A percentile compares a stretch with the other conserved stretches of the same genome.
Evolutionary conservation across 2,888 invertebrate genomes (phyloP).

Genomic region (Clunio marinus): DNA sequence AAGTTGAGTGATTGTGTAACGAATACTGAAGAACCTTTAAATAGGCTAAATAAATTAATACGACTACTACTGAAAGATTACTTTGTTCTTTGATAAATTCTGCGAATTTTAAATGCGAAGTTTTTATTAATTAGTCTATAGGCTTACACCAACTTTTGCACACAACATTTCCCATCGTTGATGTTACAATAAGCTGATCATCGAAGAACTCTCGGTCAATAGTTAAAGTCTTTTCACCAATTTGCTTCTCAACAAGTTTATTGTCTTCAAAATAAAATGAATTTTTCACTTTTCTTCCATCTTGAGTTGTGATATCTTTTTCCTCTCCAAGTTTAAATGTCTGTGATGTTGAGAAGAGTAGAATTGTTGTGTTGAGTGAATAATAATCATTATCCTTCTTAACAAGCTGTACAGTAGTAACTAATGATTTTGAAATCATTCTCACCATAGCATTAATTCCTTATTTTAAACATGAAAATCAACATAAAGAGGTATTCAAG

Average conservation of each 20-base stretch:
- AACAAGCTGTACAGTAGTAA: neutral
- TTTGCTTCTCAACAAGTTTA: slow-evolving; percentile 10
- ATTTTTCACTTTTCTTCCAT: slow-evolving; percentile 8
- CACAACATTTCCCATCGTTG: neutral
- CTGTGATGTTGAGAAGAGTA: slow-evolving; percentile 9
- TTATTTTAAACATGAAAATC: no score
- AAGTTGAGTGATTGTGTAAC: no score
- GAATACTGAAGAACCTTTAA: no score
- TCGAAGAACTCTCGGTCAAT: slow-evolving; percentile 16
- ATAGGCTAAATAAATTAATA: no score
- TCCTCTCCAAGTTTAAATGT: slow-evolving; percentile 5
- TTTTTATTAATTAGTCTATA: neutral
- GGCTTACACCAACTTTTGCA: neutral
- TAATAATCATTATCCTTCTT: slow-evolving; percentile 6
- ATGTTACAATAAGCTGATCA: neutral
- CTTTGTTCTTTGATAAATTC: no score
- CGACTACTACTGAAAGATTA: no score
- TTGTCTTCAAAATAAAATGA: neutral
- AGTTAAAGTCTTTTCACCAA: slow-evolving; percentile 7
- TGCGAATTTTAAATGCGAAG: neutral
- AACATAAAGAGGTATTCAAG: no score
- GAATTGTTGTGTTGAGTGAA: slow-evolving; percentile 7
- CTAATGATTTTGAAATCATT: slow-evolving; percentile 1
- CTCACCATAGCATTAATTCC: neutral
- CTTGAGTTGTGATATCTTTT: neutral